Evolutionary conservation across 2,888 invertebrate genomes (phyloP), one percentile per base, ranked within the genome.

Genomic region (Poecilobothrus nobilitatus): DNA sequence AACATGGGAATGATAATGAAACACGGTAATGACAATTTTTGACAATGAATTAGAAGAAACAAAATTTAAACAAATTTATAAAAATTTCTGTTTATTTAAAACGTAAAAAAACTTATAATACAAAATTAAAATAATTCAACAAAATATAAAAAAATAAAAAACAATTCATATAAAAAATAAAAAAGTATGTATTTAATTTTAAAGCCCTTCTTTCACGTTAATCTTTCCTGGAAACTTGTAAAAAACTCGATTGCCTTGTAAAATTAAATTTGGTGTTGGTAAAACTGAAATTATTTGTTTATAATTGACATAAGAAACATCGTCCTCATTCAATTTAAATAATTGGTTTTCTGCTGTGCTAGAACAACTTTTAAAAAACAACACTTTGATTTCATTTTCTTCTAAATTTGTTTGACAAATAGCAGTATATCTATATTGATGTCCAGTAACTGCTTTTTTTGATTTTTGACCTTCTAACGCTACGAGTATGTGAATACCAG

Each of bases 281-380:
- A 62, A 8, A 9, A 62, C n/a, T n/a, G 5, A 3, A 4, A 62
- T 62, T n/a, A 62, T 62, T 62, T 62, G 61, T 8, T n/a, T 6
- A 62, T n/a, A 62, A 62, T 62, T 62, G 3, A 62, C 8, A 8
- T 62, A 62, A 5, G 61, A 62, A n/a, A n/a, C 9, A 69, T 65
- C 64, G 27, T 67, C n/a, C 44, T 69, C 67, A 69, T 69, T 69
- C 65, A 69, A 65, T 61, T 61, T 69, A 67, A 69, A 69, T 34
- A 67, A 66, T 63, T 69, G 67, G 65, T 67, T 69, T 62, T 68
- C 70, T 68, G 22, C 66, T 68, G 61, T 53, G 53, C 53, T 68
- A 61, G 12, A 3, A 41, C 37, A 41, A 41, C n/a, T 66, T 66
- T 66, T 66, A 7, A 66, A 41, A 21, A 66, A 66, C 64, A 61